phyloP scores from a whole-genome alignment of 2,113 vertebrate species.

The Chitala chitala region DNA sequence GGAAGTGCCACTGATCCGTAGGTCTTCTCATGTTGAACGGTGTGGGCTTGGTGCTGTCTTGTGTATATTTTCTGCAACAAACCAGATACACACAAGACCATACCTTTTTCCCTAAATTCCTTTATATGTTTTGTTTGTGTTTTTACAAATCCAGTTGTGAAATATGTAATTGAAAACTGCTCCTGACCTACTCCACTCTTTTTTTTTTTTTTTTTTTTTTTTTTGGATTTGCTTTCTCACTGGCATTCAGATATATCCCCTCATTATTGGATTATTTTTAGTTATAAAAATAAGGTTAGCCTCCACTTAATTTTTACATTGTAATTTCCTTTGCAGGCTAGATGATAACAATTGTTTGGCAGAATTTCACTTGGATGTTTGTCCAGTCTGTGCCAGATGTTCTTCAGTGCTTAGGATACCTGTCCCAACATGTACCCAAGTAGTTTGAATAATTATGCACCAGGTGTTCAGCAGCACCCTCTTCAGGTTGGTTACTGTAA shows the following conservation, averaged over 20 bases:
- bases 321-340: conserved; percentile 11
- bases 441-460: conserved; percentile 8
- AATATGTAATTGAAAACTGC: neutral
- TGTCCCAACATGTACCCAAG: conserved; percentile 1
- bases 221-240: neutral
- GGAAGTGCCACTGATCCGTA: conserved; percentile 10
- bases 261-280: neutral
- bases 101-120: conserved; percentile 19
- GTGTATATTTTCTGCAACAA: neutral
- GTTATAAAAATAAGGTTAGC: neutral
- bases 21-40: conserved; percentile 21
- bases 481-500: neutral
- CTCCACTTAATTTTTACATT: conserved; percentile 12
- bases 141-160: conserved; percentile 18
- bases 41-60: conserved; percentile 13
- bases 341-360: neutral
- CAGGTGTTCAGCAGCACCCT: neutral
- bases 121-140: conserved; percentile 17
- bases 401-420: neutral
- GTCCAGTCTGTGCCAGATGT: neutral
- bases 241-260: neutral
- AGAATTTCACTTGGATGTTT: conserved; percentile 7
- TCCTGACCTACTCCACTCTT: neutral
- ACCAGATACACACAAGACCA: neutral
- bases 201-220: neutral